phyloP scores from a whole-genome alignment of 2,113 vertebrate species.

The Gobius niger region DNA sequence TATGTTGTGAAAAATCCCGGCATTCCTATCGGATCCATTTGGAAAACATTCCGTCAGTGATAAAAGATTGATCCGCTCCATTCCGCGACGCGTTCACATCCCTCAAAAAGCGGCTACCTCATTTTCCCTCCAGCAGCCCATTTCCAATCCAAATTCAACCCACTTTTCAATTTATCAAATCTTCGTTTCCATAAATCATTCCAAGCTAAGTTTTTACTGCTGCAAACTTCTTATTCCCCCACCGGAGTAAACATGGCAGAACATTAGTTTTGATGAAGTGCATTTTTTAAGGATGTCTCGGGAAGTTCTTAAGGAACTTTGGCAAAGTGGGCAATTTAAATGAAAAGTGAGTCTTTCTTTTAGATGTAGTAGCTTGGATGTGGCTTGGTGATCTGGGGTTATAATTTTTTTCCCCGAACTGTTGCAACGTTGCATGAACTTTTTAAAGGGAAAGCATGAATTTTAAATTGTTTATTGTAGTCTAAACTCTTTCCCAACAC shows the following conservation, averaged over 20 bases:
- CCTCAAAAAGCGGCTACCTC: constrained; percentile 48
- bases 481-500: no score
- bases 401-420: no score
- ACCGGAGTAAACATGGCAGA: constrained; percentile 31
- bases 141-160: constrained; percentile 57
- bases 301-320: constrained; percentile 1
- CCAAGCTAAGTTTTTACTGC: constrained; percentile 36
- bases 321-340: not conserved
- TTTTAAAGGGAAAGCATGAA: no score
- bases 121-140: constrained; percentile 26
- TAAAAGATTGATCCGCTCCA: constrained; percentile 73
- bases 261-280: constrained; percentile 16
- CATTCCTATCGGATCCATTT: constrained; percentile 65
- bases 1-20: constrained; percentile 59
- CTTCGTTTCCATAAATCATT: constrained; percentile 57
- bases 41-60: constrained; percentile 64
- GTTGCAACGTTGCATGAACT: no score
- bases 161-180: constrained; percentile 58
- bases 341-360: not conserved
- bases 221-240: constrained; percentile 27
- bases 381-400: not conserved
- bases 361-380: not conserved
- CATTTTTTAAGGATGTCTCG: not conserved
- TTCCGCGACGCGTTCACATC: constrained; percentile 56
- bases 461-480: no score